Evolutionary conservation across 2,113 vertebrate genomes (phyloP).

Genomic region (Callipepla californica): DNA sequence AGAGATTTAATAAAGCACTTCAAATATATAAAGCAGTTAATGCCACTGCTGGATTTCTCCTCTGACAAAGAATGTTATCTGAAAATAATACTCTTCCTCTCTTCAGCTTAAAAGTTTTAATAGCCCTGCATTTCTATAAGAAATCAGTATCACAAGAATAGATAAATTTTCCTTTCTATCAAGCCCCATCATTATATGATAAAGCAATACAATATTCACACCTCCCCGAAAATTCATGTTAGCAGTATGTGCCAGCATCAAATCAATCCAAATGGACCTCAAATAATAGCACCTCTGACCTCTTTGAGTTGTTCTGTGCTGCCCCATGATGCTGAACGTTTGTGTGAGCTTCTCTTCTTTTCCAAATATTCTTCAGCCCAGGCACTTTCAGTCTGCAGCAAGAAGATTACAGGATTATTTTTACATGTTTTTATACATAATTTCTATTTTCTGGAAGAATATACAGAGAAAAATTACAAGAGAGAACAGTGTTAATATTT

Average conservation of each 20-base stretch:
- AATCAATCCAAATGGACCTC: neutral
- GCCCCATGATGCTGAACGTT: constrained; percentile 97
- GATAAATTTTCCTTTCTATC: neutral
- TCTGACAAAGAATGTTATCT: neutral
- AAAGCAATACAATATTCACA: neutral
- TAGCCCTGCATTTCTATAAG: neutral
- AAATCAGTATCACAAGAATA: neutral
- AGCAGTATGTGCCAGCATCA: neutral
- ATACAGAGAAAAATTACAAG: neutral
- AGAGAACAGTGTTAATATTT: neutral
- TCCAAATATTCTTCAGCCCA: constrained; percentile 94
- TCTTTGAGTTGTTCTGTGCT: constrained; percentile 98
- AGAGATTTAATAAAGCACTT: neutral
- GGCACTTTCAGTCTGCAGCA: constrained; percentile 91
- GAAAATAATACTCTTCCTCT: neutral
- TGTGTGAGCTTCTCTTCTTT: constrained; percentile 93
- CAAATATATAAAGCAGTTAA: neutral
- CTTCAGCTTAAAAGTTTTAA: neutral
- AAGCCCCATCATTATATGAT: neutral
- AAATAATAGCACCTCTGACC: constrained; percentile 78
- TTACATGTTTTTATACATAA: neutral
- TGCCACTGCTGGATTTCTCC: neutral
- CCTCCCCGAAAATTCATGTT: neutral
- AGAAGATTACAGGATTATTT: neutral
- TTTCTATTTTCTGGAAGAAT: neutral